Evolutionary conservation across 2,888 invertebrate genomes (phyloP).

Genomic region (Clostera curtula): DNA sequence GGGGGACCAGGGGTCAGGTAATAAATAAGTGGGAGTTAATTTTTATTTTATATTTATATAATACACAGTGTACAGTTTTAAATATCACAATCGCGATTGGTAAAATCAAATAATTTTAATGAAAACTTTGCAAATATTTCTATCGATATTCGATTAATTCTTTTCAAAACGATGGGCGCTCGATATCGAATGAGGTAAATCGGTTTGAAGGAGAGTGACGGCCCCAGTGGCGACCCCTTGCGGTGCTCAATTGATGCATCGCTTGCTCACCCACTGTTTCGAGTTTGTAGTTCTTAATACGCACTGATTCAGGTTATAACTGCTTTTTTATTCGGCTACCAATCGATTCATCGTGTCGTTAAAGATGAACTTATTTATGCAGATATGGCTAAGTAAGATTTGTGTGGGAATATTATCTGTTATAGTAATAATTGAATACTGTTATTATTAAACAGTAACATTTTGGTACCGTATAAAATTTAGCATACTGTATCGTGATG

Average conservation of each 20-base stretch:
- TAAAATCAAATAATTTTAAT: neutral
- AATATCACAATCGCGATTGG: too few species aligned
- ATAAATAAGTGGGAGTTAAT: too few species aligned
- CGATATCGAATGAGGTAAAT: constrained; percentile 32
- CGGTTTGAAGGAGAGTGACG: constrained; percentile 32
- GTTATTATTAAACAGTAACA: too few species aligned
- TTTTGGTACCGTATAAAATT: too few species aligned
- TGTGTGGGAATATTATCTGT: too few species aligned
- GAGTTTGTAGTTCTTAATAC: constrained; percentile 30
- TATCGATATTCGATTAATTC: constrained; percentile 1
- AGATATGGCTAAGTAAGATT: neutral
- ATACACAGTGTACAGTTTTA: too few species aligned
- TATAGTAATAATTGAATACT: too few species aligned
- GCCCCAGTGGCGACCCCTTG: constrained; percentile 54
- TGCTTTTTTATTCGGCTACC: constrained; percentile 20
- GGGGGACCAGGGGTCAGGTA: too few species aligned
- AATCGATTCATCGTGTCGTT: constrained; percentile 23
- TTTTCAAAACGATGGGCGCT: constrained; percentile 22
- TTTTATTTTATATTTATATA: too few species aligned
- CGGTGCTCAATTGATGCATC: constrained; percentile 67
- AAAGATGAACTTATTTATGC: too few species aligned
- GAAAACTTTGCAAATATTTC: neutral
- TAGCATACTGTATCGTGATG: too few species aligned
- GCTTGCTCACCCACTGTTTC: constrained; percentile 44
- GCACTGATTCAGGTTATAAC: constrained; percentile 22